These are phyloP conservation scores for Creontiades dilutus DNA, from an alignment of 2,888 invertebrate genomes.

Conservation along the genomic window DNA sequence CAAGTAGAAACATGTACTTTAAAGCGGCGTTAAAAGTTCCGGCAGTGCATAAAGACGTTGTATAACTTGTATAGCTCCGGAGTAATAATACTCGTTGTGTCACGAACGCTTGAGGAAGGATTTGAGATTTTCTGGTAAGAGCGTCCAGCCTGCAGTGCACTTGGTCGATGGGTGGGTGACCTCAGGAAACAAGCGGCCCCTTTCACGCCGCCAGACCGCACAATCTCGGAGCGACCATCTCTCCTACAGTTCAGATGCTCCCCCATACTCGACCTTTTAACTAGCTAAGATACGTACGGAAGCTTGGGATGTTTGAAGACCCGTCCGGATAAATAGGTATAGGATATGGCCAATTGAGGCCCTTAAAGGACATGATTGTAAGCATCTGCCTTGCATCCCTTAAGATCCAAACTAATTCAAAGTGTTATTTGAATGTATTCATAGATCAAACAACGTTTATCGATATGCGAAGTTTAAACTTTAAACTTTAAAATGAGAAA, in stretches of 20 bases:
- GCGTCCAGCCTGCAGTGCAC: background rate
- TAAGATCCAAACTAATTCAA: background rate
- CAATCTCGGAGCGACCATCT: slow-evolving; percentile 4
- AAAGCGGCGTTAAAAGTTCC: no score
- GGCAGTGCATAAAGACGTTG: background rate
- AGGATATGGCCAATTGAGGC: slow-evolving; percentile 25
- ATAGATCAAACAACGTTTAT: no score
- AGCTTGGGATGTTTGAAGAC: background rate
- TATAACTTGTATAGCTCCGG: background rate
- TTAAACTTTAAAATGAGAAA: no score
- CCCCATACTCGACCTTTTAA: background rate
- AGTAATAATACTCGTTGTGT: slow-evolving; percentile 2
- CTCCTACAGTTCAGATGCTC: background rate
- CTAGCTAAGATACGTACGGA: background rate
- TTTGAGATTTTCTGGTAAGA: background rate
- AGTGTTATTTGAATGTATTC: no score
- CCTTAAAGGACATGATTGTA: background rate
- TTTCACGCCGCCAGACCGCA: slow-evolving; percentile 36
- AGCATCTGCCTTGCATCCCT: background rate
- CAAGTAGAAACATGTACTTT: no score
- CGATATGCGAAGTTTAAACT: no score
- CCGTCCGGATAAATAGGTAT: background rate
- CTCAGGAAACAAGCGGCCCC: slow-evolving; percentile 18
- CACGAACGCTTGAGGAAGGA: slow-evolving; percentile 5
- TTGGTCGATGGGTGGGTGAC: slow-evolving; percentile 30